Base-by-base conservation (phyloP, 1,140 invertebrate genomes). In the Diploscapter pachys region DNA sequence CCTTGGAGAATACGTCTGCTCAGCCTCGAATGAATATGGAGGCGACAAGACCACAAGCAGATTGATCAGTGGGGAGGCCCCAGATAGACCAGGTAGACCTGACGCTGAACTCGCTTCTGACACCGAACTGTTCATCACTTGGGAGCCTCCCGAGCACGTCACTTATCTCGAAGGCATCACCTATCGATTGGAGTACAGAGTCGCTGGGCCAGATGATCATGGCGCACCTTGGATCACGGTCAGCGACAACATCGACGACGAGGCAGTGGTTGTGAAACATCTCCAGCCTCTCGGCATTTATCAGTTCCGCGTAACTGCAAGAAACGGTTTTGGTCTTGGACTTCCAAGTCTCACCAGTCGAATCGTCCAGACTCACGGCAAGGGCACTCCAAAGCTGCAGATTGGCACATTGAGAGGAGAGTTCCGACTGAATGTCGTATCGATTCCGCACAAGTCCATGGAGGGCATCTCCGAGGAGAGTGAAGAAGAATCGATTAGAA, bases 1-100 rank as follows among this genome's bases (percentile, higher is more conserved):
- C 80, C 89, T 92, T 57, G 96, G 96, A 0, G 91, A 94, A 78
- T 99, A 98, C 86, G 98, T 96, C 86, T 94, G 94, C 8, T 93
- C 96, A 2, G 95, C 95, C 0, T 87, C 94, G 48, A 96, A 96
- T 82, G 91, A 91, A 78, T 88, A 83, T 52, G 90, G 90, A 2
- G 86, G 87, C 31, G 86, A 87, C 3, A 87, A 86, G 5, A 88
- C 87, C 75, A 83, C 86, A 71, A 89, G 89, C 54, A 82, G 89
- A 71, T 80, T 90, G 4, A 79, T 86, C 13, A 78, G 87, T 59
- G 90, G 89, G 86, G 90, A 67, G 89, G 76, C 90, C 6, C 93
- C 95, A 0, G 90, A 91, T 79, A 89, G 92, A 13, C 93, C 94
- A 0, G 93, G 95, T 82, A 91, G 93, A 13, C 95, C 95, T 0